Evolutionary conservation across 2,113 vertebrate genomes (phyloP).

Genomic region (Tylochromis polylepis): DNA sequence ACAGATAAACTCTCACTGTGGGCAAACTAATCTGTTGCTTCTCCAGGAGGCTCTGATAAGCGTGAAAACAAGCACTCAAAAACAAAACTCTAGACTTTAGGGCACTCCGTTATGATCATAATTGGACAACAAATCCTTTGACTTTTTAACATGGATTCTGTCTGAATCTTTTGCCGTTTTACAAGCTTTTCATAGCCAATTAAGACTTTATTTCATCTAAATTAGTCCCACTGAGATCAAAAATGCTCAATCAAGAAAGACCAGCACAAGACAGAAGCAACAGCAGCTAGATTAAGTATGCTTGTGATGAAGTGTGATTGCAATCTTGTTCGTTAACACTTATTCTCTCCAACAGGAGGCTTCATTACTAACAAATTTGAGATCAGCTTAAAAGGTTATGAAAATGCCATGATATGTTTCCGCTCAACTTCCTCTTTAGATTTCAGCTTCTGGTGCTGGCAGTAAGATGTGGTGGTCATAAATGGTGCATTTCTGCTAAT

Average conservation of each 20-base stretch:
- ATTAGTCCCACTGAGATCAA: not conserved
- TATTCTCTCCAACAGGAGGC: not conserved
- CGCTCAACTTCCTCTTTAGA: not conserved
- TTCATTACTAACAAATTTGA: not conserved
- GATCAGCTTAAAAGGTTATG: not conserved
- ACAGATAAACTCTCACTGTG: slow-evolving; percentile 36
- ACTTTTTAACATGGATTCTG: not conserved
- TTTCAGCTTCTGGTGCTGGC: not conserved
- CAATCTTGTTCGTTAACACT: not conserved
- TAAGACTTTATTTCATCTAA: not conserved
- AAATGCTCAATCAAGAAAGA: not conserved
- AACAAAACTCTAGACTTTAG: not conserved
- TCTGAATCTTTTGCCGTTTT: not conserved
- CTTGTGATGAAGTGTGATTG: not conserved
- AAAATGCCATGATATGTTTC: not conserved
- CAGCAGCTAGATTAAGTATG: not conserved
- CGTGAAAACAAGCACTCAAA: not conserved
- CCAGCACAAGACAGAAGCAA: not conserved
- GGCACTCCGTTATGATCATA: not conserved
- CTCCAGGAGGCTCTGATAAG: slow-evolving; percentile 11
- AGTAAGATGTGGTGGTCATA: not conserved
- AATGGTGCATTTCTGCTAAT: not conserved
- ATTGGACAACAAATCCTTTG: not conserved
- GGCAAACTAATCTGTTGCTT: slow-evolving; percentile 26
- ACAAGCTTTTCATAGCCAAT: not conserved